These are phyloP conservation scores for Neostethus bicornis DNA, from an alignment of 2,797 vertebrate species.

Conservation along the genomic window DNA sequence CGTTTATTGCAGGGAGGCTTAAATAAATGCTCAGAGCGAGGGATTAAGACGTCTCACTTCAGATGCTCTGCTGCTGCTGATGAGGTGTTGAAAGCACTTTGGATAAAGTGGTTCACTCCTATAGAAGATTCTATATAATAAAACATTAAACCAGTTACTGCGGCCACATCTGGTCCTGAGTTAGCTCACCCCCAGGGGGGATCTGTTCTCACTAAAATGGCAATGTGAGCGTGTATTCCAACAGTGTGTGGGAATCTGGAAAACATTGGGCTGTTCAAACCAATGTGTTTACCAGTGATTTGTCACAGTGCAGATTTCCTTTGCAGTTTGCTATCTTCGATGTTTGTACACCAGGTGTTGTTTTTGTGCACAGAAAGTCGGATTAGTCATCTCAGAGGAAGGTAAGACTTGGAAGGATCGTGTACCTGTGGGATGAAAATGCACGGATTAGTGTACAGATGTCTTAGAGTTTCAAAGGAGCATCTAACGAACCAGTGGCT, in stretches of 20 bases:
- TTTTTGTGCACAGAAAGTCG: no score
- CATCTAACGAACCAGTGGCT: no score
- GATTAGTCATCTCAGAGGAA: no score
- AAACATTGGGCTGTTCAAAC: constrained; percentile 25
- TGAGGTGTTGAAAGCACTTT: constrained; percentile 36
- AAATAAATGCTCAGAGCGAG: constrained; percentile 13
- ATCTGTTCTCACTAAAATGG: constrained; percentile 30
- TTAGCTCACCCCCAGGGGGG: constrained; percentile 35
- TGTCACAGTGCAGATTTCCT: constrained; percentile 19
- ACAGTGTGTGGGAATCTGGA: constrained; percentile 21
- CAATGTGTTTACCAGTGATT: constrained; percentile 23
- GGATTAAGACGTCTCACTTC: constrained; percentile 19
- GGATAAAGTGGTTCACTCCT: constrained; percentile 22
- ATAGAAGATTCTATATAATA: constrained; percentile 29
- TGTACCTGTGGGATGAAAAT: no score
- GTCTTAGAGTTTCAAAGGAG: no score
- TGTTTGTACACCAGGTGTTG: no score
- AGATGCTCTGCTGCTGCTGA: constrained; percentile 21
- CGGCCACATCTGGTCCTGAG: constrained; percentile 60
- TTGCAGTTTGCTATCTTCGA: no score
- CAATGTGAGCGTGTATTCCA: constrained; percentile 14
- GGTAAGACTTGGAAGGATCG: no score
- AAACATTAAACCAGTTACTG: constrained; percentile 42
- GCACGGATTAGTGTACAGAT: no score
- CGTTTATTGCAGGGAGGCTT: constrained; percentile 14